These are phyloP conservation scores for Anarsia innoxiella DNA, from an alignment of 2,888 invertebrate genomes.

Conservation along the genomic window DNA sequence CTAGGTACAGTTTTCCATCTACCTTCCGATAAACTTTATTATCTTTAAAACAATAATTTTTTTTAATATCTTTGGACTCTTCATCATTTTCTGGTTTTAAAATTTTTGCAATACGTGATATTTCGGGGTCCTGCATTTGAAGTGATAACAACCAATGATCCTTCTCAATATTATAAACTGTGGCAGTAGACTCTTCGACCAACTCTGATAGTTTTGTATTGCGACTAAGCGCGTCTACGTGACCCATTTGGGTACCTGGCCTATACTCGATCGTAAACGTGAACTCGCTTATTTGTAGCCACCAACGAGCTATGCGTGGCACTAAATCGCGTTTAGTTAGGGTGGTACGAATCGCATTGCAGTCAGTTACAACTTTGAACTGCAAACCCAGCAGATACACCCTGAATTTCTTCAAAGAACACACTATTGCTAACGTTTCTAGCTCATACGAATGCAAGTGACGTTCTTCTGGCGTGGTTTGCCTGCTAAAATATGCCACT, in stretches of 20 bases:
- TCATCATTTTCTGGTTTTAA: conserved; percentile 12
- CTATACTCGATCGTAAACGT: conserved; percentile 30
- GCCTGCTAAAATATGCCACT: not conserved
- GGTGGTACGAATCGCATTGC: conserved; percentile 26
- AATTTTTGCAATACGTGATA: conserved; percentile 15
- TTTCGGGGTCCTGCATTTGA: conserved; percentile 17
- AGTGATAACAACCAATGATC: conserved; percentile 19
- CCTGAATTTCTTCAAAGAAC: conserved; percentile 24
- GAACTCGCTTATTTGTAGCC: conserved; percentile 28
- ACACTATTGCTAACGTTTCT: conserved; percentile 24
- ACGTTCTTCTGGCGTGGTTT: conserved; percentile 1
- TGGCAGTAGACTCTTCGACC: not conserved
- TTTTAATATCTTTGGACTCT: conserved; percentile 14
- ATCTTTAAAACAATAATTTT: conserved; percentile 17
- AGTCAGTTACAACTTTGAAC: conserved; percentile 25
- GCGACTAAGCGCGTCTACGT: conserved; percentile 28
- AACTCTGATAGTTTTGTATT: conserved; percentile 9
- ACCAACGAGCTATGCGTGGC: conserved; percentile 32
- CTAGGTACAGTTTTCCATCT: conserved; percentile 20
- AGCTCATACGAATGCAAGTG: conserved; percentile 23
- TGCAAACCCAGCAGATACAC: conserved; percentile 24
- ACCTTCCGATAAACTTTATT: conserved; percentile 12
- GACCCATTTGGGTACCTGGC: conserved; percentile 24
- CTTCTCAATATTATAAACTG: not conserved
- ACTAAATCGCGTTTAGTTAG: conserved; percentile 25